Evolutionary conservation across 2,888 invertebrate genomes (phyloP), one percentile per base, ranked within the genome.

Genomic region (Sinhomidia bicolor): DNA sequence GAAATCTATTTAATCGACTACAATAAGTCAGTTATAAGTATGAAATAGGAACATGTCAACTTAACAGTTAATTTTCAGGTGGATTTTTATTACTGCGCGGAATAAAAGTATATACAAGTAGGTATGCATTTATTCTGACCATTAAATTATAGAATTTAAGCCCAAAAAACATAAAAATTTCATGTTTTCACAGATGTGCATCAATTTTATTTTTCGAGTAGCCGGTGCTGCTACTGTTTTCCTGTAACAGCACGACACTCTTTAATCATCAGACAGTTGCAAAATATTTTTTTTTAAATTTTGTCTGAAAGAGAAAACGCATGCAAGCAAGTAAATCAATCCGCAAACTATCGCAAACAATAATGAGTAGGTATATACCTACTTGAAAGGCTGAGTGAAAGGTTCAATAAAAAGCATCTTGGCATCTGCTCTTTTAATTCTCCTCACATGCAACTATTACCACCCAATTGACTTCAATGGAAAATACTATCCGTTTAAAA

Each of bases 391-490:
- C 51, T 6, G 44, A 80, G 80, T 62, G 80, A 80, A 80, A 62
- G 80, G 62, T 62, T 62, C 26, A 41, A 80, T 80, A 80, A 80
- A 80, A 80, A 14, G 26, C 60, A 62, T 57, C 47, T 23, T 41
- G 14, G 62, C 88, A 88, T 82, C 88, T 88, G 88, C 76, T 83
- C 80, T n/a, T 86, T 68, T 57, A 32, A 71, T 32, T 81, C 86
- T 57, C 74, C 74, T 74, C 60, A 41, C 84, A 88, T 82, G 88
- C 88, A 88, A 87, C 74, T 51, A 47, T 54, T 83, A 32, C 88
- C 88, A 88, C 88, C 88, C 82, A 83, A 76, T 87, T 47, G 51
- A 81, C 71, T 87, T 78, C 88, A 78, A 54, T 60, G 54, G 60
- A 88, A 86, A 83, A 82, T 6, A 17, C 14, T 17, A 7, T 47